Evolutionary conservation across 2,113 vertebrate genomes (phyloP), one percentile per base, ranked within the genome.

Genomic region (Aplodontia rufa): DNA sequence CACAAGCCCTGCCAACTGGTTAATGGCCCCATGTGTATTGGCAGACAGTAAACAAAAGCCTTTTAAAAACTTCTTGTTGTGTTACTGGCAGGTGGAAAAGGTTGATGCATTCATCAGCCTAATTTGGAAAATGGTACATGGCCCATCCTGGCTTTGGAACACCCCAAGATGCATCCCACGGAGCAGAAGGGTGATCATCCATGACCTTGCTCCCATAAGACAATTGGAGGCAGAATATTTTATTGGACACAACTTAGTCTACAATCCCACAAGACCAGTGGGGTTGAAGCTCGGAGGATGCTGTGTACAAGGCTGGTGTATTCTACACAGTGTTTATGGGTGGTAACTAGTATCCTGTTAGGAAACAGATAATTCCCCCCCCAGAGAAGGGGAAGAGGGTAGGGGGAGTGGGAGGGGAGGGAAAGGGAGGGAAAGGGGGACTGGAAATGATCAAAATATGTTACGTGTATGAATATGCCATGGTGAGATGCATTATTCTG

Each of bases 41-140:
- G 94, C 92, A 95, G 83, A 14, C 86, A 91, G 93, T 97, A 97
- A 98, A 97, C 84, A 82, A 96, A 81, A 93, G 55, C 66, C 80
- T 96, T 95, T 97, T 92, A 96, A 97, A 98, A 86, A 93, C 94
- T 42, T 87, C 49, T 68, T 92, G 79, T 96, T 90, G 96, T 97
- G 85, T 97, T 95, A 75, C 85, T 96, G 86, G 84, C 97, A 92
- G 88, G 49, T 97, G 86, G 95, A 93, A 98, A 97, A 96, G 85
- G 85, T 45, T 72, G 88, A 92, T 92, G 93, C 22, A 97, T 95
- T 97, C 53, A 93, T 97, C 96, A 90, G 79, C 94, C 92, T 96
- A 72, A 74, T 85, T 92, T 96, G 94, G 91, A 97, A 97, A 97
- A 91, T 83, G 69, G 37, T 85, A 58, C 71, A 58, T 0, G 5